Conservation (phyloP, 2,888 invertebrate genomes). For the Cecidostiba fungosa region DNA sequence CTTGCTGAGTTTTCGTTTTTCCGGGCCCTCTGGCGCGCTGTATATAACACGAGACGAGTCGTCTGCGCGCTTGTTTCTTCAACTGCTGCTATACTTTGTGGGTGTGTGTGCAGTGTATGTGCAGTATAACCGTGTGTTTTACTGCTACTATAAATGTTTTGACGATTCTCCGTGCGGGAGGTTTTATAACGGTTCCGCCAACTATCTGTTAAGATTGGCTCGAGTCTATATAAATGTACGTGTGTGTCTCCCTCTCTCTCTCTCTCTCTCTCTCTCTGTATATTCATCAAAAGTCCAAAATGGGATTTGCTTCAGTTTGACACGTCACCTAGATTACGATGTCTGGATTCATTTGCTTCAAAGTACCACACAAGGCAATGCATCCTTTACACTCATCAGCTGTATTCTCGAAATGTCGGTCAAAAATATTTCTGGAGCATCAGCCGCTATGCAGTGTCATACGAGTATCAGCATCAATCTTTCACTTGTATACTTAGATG, state of each 20-base stretch:
- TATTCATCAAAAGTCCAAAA: no score
- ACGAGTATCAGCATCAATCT: background rate
- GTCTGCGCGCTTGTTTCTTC: slow-evolving; percentile 6
- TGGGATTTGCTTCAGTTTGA: background rate
- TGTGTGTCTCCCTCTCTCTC: no score
- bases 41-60: background rate
- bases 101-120: background rate
- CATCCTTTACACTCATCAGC: no score
- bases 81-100: background rate
- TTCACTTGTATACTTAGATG: background rate
- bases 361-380: no score
- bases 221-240: background rate
- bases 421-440: no score
- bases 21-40: background rate
- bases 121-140: background rate
- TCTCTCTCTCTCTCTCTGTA: no score
- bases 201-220: slow-evolving; percentile 4
- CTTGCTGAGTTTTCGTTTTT: slow-evolving; percentile 17
- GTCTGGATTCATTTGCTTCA: no score
- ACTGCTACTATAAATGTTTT: background rate
- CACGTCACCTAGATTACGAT: no score
- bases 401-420: no score
- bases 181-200: background rate
- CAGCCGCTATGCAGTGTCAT: no score
- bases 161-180: background rate